These are phyloP conservation scores for Drosophila sp. DNA, from an alignment of 1,140 invertebrate genomes.

Conservation along the genomic window DNA sequence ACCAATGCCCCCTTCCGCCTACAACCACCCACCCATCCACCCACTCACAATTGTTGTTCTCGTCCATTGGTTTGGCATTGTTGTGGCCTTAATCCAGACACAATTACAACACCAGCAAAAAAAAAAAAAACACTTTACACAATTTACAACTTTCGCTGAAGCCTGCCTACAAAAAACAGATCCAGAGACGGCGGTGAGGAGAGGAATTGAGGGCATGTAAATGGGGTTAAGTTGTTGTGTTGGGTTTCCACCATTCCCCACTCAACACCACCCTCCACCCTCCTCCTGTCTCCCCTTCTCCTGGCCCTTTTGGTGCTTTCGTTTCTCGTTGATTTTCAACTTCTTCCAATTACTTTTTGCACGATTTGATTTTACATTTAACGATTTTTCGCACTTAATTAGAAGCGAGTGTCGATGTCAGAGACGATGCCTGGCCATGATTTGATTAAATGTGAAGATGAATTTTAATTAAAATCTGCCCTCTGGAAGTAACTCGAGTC, in stretches of 20 bases:
- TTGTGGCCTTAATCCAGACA: slow-evolving; percentile 73
- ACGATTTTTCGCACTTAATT: slow-evolving; percentile 83
- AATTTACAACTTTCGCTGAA: slow-evolving; percentile 55
- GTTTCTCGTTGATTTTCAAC: slow-evolving; percentile 18
- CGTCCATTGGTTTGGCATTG: slow-evolving; percentile 24
- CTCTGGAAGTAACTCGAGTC: slow-evolving; percentile 19
- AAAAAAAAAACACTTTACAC: slow-evolving; percentile 52
- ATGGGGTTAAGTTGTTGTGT: slow-evolving; percentile 10
- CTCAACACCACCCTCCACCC: neutral
- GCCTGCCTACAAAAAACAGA: neutral
- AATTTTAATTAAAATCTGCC: slow-evolving; percentile 83
- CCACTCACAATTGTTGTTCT: slow-evolving; percentile 4
- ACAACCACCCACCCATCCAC: neutral
- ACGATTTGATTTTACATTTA: slow-evolving; percentile 83
- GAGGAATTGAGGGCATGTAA: neutral
- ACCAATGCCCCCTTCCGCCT: slow-evolving; percentile 24
- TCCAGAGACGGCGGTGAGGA: neutral
- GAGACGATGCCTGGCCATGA: slow-evolving; percentile 62
- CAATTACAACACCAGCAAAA: slow-evolving; percentile 39
- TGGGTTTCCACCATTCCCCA: slow-evolving; percentile 3
- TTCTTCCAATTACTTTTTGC: slow-evolving; percentile 78
- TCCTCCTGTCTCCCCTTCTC: neutral
- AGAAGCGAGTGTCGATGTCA: slow-evolving; percentile 81
- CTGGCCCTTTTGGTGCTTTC: neutral
- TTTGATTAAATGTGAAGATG: slow-evolving; percentile 83